Base-by-base conservation (phyloP, 2,113 vertebrate genomes). In the Hippocampus comes region DNA sequence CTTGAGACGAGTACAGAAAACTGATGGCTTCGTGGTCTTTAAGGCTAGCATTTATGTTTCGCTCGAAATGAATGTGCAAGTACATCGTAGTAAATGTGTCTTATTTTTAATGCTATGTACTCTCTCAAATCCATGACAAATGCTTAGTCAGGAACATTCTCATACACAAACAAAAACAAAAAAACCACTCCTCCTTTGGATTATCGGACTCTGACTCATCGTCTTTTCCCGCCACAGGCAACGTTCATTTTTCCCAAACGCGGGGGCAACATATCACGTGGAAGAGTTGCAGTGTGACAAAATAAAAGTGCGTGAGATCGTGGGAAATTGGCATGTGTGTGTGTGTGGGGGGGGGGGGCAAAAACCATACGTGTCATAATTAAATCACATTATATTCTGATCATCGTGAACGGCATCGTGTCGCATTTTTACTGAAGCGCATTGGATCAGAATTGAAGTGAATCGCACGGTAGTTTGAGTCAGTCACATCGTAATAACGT, bases 161-260 rank as follows among this genome's bases (percentile, higher is more conserved):
- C 18, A 78, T 69, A 27, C 43, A 80, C 79, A 67, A 87, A 21
- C 25, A 78, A 85, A 74, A 81, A 86, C 73, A 83, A 86, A 69
- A 76, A 41, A 10, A 41, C 10, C 1, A n/a, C 34, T 27, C 61
- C 61, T 41, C 34, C 34, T 59, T 27, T 71, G 41, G 17, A 67
- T 77, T 65, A 73, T 67, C 68, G 48, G 72, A 15, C 5, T 76
- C 73, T 90, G 90, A 87, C 87, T 79, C 68, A 4, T n/a, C 76
- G 80, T 78, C 85, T 83, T 81, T 68, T 67, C 55, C 79, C 69
- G 82, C 90, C 43, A 10, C 79, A 73, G 86, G 91, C 84, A 72
- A 76, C 71, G 61, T 42, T 60, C 74, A 83, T 86, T 91, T 38
- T 92, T 93, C 91, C 88, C 91, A 92, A 89, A 41, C 63, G 51